These are phyloP conservation scores for Philotrypesis tridentata DNA, from an alignment of 1,140 invertebrate genomes.

Conservation along the genomic window DNA sequence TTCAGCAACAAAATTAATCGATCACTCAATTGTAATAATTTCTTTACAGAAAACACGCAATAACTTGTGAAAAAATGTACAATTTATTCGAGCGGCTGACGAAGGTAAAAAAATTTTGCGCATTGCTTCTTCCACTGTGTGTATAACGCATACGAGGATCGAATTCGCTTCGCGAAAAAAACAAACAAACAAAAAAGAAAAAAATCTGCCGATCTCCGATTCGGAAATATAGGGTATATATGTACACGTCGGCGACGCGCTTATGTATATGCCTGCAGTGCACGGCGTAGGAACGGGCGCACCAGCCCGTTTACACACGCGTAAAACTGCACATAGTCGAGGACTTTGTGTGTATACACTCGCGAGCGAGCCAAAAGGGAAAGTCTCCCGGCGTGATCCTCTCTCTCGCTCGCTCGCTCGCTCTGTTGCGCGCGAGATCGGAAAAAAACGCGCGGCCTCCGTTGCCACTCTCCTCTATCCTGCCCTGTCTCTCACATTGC, in stretches of 20 bases:
- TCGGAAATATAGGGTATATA: background rate
- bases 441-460: conserved; percentile 19
- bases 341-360: background rate
- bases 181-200: no score
- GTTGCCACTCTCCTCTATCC: conserved; percentile 6
- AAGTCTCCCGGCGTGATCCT: conserved; percentile 25
- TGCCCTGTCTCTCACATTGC: background rate
- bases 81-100: no score
- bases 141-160: no score
- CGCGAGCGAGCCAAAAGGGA: conserved; percentile 22
- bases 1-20: no score
- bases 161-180: no score
- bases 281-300: no score
- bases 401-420: conserved; percentile 40
- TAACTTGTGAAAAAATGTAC: no score
- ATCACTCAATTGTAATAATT: no score
- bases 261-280: background rate
- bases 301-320: no score
- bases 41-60: no score
- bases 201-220: background rate
- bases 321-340: background rate
- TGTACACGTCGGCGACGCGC: background rate
- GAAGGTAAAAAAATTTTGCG: no score
- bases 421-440: conserved; percentile 15
- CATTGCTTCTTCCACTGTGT: no score